phyloP scores from a whole-genome alignment of 2,888 invertebrate genomes.

The Troides helena region DNA sequence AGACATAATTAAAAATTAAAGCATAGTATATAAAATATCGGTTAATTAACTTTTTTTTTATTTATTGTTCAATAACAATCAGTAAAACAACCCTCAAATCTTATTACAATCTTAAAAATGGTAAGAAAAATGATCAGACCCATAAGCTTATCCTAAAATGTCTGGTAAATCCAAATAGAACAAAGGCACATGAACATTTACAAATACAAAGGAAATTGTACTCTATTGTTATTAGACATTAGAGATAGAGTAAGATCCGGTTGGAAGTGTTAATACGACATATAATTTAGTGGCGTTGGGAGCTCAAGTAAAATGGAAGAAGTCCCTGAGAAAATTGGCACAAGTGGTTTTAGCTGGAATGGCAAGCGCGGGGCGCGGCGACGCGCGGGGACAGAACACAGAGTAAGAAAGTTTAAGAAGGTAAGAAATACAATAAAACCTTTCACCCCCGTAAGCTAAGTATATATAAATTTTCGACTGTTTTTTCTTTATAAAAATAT shows the following conservation, averaged over 20 bases:
- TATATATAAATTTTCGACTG: too few species aligned
- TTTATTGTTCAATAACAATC: slow-evolving; percentile 1
- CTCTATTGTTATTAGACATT: slow-evolving; percentile 43
- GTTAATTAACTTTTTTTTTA: slow-evolving; percentile 1
- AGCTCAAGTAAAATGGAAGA: slow-evolving; percentile 77
- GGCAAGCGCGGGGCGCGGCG: slow-evolving; percentile 56
- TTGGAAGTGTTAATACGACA: slow-evolving; percentile 50
- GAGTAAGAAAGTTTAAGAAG: slow-evolving; percentile 35
- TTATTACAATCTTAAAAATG: slow-evolving; percentile 71
- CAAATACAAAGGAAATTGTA: slow-evolving; percentile 41
- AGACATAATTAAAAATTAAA: too few species aligned
- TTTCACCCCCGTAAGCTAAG: too few species aligned
- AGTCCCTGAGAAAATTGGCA: slow-evolving; percentile 79
- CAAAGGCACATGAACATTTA: slow-evolving; percentile 35
- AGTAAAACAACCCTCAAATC: slow-evolving; percentile 34
- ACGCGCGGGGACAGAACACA: slow-evolving; percentile 46
- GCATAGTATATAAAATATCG: not conserved
- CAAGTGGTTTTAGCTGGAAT: slow-evolving; percentile 74
- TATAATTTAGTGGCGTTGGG: slow-evolving; percentile 50
- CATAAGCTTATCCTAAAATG: slow-evolving; percentile 67
- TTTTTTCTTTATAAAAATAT: too few species aligned
- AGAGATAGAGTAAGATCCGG: slow-evolving; percentile 38
- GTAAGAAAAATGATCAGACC: slow-evolving; percentile 70
- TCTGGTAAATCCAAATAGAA: slow-evolving; percentile 36
- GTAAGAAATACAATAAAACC: too few species aligned